Evolutionary conservation across 2,797 vertebrate species (phyloP).

Genomic region (Coreius guichenoti): DNA sequence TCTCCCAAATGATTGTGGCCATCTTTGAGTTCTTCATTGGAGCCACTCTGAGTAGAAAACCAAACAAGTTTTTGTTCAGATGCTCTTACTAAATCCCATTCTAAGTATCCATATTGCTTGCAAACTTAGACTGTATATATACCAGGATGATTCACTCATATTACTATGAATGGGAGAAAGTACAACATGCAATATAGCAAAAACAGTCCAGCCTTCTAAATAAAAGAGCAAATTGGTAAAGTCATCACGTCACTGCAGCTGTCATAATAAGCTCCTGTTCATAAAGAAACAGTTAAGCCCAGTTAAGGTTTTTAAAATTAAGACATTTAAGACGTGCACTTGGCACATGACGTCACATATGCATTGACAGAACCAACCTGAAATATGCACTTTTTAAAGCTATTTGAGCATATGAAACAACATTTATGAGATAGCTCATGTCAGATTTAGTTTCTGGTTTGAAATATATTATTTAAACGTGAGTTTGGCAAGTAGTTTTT

Average conservation of each 20-base stretch:
- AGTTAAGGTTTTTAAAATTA: background rate
- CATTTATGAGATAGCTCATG: background rate
- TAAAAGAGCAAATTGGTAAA: background rate
- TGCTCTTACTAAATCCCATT: conserved; percentile 7
- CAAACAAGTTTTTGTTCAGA: background rate
- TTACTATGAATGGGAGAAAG: background rate
- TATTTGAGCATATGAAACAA: background rate
- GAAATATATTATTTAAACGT: background rate
- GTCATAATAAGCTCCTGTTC: background rate
- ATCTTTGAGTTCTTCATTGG: conserved; percentile 89
- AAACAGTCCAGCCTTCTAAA: background rate
- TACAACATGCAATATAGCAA: background rate
- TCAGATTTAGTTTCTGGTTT: background rate
- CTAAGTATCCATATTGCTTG: background rate
- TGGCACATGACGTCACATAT: background rate
- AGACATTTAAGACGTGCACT: background rate
- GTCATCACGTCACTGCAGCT: background rate
- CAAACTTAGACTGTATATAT: background rate
- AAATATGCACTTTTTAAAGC: background rate
- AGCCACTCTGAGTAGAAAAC: conserved; percentile 78
- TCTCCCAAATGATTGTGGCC: conserved; percentile 85
- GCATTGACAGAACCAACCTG: background rate
- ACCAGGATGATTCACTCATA: background rate
- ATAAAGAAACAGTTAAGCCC: background rate
- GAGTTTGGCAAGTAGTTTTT: background rate